These are phyloP conservation scores for Barbus barbus DNA, from an alignment of 2,113 vertebrate genomes.

Conservation along the genomic window DNA sequence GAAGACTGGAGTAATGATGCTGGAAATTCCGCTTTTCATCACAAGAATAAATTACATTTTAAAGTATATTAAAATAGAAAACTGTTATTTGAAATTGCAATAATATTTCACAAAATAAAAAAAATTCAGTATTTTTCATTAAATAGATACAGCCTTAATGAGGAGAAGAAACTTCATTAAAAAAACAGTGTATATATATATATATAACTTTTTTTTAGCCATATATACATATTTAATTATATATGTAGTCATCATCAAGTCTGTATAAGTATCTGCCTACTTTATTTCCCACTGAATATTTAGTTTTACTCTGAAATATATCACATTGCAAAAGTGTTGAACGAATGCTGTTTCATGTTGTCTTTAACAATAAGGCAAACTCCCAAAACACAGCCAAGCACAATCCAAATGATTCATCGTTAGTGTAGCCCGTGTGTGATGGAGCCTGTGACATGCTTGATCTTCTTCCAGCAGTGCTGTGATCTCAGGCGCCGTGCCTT, in stretches of 20 bases:
- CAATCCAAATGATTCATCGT: not conserved
- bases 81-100: too few relatives aligned
- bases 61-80: too few relatives aligned
- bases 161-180: too few relatives aligned
- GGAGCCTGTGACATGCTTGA: not conserved
- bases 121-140: too few relatives aligned
- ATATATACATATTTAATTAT: too few relatives aligned
- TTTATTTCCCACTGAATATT: not conserved
- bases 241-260: not conserved
- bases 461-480: constrained; percentile 24
- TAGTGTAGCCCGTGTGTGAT: not conserved
- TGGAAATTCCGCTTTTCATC: too few relatives aligned
- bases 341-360: not conserved
- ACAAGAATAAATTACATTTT: too few relatives aligned
- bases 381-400: not conserved
- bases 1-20: too few relatives aligned
- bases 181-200: too few relatives aligned
- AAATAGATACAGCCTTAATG: too few relatives aligned
- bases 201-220: too few relatives aligned
- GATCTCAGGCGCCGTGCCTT: not conserved
- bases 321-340: not conserved
- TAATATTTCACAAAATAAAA: too few relatives aligned
- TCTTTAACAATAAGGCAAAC: not conserved
- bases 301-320: not conserved
- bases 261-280: not conserved